Conservation (phyloP, 2,113 vertebrate species). For the Pterocles orientalis region DNA sequence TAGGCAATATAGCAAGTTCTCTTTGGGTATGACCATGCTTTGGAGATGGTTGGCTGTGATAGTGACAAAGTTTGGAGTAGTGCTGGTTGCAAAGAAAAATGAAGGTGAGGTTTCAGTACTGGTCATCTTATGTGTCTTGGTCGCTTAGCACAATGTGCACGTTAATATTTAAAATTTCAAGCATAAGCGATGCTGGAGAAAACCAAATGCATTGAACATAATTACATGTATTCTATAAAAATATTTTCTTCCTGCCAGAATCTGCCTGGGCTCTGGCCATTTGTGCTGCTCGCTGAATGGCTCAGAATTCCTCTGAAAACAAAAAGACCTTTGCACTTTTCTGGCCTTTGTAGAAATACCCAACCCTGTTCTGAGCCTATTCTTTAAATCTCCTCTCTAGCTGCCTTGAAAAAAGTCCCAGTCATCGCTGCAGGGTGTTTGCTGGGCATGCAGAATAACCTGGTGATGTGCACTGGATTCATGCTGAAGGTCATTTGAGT, state of each 20-base stretch:
- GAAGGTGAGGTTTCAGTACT: background rate
- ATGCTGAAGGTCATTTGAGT: background rate
- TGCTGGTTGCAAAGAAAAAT: background rate
- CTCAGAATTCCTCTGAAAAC: background rate
- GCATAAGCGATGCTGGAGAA: background rate
- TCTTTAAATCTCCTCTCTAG: background rate
- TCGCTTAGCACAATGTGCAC: rapidly evolving
- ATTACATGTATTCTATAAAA: background rate
- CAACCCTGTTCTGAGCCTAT: background rate
- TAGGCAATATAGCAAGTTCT: background rate
- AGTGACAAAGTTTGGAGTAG: background rate
- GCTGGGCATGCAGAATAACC: rapidly evolving
- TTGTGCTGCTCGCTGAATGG: background rate
- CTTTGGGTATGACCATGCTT: background rate
- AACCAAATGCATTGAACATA: background rate
- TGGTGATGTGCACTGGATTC: background rate
- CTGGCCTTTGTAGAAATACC: background rate
- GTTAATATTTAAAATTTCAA: background rate
- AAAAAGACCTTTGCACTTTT: background rate
- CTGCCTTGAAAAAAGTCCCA: background rate
- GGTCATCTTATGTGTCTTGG: background rate
- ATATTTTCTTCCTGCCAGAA: background rate
- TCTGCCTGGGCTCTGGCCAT: background rate
- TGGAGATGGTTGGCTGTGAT: background rate
- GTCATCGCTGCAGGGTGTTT: background rate